Evolutionary conservation across 92 coral and sea anemone species (phyloP).

Genomic region (Porites rus): DNA sequence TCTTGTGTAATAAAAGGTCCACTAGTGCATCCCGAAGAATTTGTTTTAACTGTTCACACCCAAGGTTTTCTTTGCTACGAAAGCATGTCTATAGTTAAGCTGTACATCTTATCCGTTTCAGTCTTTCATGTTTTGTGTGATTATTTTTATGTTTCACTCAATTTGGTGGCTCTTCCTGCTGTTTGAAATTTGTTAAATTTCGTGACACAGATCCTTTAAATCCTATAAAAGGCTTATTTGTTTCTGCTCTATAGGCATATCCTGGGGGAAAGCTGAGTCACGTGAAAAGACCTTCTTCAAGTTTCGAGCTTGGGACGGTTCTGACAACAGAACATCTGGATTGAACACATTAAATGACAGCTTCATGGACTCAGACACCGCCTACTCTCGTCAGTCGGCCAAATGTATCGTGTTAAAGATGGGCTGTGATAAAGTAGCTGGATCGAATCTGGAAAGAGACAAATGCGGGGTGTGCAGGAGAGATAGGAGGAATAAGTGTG

Average conservation of each 20-base stretch:
- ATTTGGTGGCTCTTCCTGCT: too few species aligned
- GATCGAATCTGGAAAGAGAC: constrained; percentile 53
- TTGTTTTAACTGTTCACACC: too few species aligned
- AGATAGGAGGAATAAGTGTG: constrained; percentile 19
- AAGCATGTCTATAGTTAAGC: too few species aligned
- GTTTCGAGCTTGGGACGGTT: constrained; percentile 31
- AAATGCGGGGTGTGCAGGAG: constrained; percentile 47
- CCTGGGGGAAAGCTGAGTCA: constrained; percentile 7
- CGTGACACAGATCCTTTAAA: too few species aligned
- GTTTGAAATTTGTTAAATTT: too few species aligned
- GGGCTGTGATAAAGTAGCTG: constrained; percentile 61
- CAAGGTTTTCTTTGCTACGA: too few species aligned
- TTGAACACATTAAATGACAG: not conserved
- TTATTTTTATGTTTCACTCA: too few species aligned
- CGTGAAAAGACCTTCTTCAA: constrained; percentile 2
- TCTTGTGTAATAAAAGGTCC: too few species aligned
- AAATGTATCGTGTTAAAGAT: constrained; percentile 33
- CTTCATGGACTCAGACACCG: not conserved
- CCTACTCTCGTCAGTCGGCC: constrained; percentile 11
- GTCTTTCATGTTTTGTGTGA: too few species aligned
- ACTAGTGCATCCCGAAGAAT: too few species aligned
- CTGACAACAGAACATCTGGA: constrained; percentile 31
- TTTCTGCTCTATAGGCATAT: not conserved
- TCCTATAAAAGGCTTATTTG: not conserved
- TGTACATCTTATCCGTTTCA: too few species aligned